These are phyloP conservation scores for Delichon dasypus DNA, from an alignment of 2,797 vertebrate genomes.

Conservation along the genomic window DNA sequence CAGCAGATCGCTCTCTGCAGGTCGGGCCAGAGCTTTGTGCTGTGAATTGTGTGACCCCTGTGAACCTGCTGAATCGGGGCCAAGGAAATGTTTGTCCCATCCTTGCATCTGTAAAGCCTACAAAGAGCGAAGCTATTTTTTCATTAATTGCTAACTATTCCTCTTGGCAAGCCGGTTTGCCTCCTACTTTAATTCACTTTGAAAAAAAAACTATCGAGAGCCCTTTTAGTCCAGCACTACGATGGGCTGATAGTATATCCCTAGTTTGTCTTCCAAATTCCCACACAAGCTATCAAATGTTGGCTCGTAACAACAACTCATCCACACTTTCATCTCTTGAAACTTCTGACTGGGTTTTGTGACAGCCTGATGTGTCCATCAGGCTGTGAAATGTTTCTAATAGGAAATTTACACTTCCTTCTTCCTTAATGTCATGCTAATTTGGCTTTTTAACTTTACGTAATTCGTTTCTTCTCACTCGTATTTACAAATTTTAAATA, in stretches of 20 bases:
- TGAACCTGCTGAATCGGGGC: conserved; percentile 38
- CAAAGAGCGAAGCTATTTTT: conserved; percentile 51
- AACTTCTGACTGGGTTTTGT: not conserved
- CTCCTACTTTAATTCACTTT: conserved; percentile 18
- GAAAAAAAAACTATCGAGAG: not conserved
- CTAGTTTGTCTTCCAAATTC: conserved; percentile 1
- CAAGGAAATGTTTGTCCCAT: conserved; percentile 40
- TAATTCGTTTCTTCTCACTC: not conserved
- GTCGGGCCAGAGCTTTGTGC: not conserved
- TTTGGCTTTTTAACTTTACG: not conserved
- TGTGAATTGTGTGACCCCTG: conserved; percentile 29
- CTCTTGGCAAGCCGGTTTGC: conserved; percentile 18
- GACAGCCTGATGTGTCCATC: not conserved
- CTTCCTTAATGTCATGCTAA: not conserved
- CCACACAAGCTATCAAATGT: not conserved
- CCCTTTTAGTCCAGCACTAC: no score
- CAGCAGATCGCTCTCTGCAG: not conserved
- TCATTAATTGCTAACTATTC: conserved; percentile 37
- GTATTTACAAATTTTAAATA: not conserved
- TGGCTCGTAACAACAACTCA: not conserved
- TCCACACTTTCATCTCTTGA: not conserved
- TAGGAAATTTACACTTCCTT: not conserved
- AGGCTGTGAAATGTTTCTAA: not conserved
- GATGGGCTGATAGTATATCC: not conserved
- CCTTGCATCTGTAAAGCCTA: conserved; percentile 19